phyloP scores from a whole-genome alignment of 2,888 invertebrate species.

The Yponomeuta evonymella region DNA sequence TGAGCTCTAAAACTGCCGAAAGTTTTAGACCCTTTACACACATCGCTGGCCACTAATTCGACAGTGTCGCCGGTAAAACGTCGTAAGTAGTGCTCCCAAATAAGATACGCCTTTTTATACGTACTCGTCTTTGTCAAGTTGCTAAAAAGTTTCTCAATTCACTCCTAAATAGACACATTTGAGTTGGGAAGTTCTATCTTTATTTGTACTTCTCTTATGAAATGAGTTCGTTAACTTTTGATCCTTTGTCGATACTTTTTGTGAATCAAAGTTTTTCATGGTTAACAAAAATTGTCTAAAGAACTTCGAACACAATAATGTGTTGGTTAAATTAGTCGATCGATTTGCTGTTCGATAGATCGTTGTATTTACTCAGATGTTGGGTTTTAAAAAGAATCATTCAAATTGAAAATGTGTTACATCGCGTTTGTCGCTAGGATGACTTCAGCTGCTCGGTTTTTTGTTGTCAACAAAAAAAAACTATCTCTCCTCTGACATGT shows the following conservation, averaged over 20 bases:
- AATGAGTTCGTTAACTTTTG: not conserved
- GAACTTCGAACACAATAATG: not conserved
- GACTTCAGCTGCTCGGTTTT: conserved; percentile 1
- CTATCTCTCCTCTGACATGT: not conserved
- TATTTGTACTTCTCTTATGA: not conserved
- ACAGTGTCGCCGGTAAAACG: conserved; percentile 39
- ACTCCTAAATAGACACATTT: not conserved
- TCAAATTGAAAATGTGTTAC: conserved; percentile 18
- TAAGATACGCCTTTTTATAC: not conserved
- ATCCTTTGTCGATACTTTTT: not conserved
- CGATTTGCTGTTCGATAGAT: not conserved
- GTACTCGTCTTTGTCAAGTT: not conserved
- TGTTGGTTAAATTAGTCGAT: not conserved
- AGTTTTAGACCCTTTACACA: conserved; percentile 67
- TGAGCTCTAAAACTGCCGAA: conserved; percentile 52
- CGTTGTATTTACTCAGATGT: not conserved
- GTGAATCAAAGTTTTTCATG: not conserved
- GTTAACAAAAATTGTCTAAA: not conserved
- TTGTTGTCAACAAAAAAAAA: not conserved
- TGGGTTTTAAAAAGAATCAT: not conserved
- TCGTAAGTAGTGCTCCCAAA: conserved; percentile 34
- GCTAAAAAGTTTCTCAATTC: not conserved
- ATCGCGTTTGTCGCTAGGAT: conserved; percentile 11
- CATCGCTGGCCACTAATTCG: conserved; percentile 66
- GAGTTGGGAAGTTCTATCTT: not conserved